phyloP scores from a whole-genome alignment of 2,888 invertebrate species.

The Drosophila ustulata region DNA sequence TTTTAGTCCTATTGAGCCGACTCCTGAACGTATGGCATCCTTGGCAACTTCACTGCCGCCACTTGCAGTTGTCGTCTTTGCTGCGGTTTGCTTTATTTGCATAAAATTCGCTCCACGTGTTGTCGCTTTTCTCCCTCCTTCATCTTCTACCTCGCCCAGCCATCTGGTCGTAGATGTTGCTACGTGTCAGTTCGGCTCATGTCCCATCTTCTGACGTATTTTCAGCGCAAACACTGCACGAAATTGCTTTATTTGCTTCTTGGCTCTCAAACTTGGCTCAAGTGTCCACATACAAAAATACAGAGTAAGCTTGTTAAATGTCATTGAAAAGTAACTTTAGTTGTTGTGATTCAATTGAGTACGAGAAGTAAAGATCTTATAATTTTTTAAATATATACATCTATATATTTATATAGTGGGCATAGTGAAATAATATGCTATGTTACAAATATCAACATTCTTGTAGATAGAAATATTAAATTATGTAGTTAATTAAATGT shows the following conservation, averaged over 20 bases:
- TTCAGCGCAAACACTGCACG: constrained; percentile 57
- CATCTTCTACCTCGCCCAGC: neutral
- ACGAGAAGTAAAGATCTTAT: neutral
- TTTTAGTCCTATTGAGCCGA: constrained; percentile 29
- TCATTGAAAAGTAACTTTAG: constrained; percentile 12
- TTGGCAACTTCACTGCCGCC: constrained; percentile 18
- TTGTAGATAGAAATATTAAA: too few species aligned
- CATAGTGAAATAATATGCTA: too few species aligned
- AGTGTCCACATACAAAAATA: constrained; percentile 29
- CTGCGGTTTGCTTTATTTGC: constrained; percentile 58
- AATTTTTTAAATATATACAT: neutral
- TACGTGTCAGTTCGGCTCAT: constrained; percentile 23
- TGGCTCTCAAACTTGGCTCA: constrained; percentile 39
- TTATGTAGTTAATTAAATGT: constrained; percentile 6
- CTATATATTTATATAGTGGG: too few species aligned
- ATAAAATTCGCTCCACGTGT: constrained; percentile 50
- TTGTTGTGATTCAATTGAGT: neutral
- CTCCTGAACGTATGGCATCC: constrained; percentile 37
- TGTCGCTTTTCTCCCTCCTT: neutral
- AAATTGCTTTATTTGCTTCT: constrained; percentile 66
- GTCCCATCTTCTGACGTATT: constrained; percentile 39
- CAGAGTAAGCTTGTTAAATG: constrained; percentile 39
- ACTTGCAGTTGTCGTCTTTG: constrained; percentile 20
- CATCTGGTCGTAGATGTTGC: neutral
- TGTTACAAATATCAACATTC: too few species aligned